Evolutionary conservation across 2,113 vertebrate species (phyloP), one percentile per base, ranked within the genome.

Genomic region (Mormyrus iriodes): DNA sequence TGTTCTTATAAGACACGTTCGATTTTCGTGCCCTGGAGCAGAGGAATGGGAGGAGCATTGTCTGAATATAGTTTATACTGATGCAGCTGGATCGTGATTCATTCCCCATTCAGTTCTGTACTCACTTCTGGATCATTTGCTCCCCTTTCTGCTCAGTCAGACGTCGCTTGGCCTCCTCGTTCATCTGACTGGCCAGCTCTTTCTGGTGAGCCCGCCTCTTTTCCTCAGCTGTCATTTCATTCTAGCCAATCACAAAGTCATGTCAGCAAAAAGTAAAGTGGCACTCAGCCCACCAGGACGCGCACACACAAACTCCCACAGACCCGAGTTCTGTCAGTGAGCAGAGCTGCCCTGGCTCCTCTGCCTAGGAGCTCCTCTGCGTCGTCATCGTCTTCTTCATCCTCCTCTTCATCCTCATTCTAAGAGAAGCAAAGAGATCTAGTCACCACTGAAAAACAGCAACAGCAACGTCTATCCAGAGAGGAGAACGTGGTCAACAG

Each of bases 151-250:
- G 97, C 93, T 99, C 97, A 0, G 97, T 99, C 88, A 99, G 84
- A 0, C 98, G 95, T 0, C 97, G 94, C 39, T 96, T 96, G 2
- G 98, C 98, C 52, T 98, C 98, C n/a, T 99, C 97, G 5, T 99
- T 99, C 90, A 99, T 92, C 19, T 97, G 95, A 51, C 95, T 92
- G 69, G 98, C 97, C 92, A 99, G 19, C 84, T 99, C 98, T 91
- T 96, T 97, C 91, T 99, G 98, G 92, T 99, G 98, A 0, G 97
- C 95, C 2, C 97, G 95, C 76, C 98, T 95, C 92, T 99, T 99
- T 92, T 99, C 98, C 93, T 98, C 98, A 0, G 98, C 97, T 0
- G 98, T 99, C 97, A 99, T 95, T 90, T 98, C 98, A 12, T 98
- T 99, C 97, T 99, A n/a, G 61, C n/a, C 61, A 69, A 69, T 69